phyloP scores from a whole-genome alignment of 2,888 invertebrate species.

The Harmothoe impar region DNA sequence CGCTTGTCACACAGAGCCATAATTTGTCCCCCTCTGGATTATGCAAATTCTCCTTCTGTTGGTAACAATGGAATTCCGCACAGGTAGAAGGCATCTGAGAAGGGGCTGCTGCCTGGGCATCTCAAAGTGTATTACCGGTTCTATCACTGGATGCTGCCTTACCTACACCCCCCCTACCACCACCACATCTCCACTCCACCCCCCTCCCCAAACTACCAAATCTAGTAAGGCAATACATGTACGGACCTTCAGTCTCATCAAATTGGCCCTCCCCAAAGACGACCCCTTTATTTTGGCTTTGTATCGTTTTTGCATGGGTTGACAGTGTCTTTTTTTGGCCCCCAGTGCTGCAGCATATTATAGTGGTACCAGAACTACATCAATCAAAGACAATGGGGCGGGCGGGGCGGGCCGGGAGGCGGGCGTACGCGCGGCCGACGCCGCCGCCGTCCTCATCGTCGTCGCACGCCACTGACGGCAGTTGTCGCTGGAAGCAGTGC shows the following conservation, averaged over 20 bases:
- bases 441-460: background rate
- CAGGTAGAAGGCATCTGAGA: background rate
- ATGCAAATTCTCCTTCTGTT: background rate
- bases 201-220: background rate
- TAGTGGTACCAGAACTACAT: slow-evolving; percentile 33
- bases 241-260: slow-evolving; percentile 2
- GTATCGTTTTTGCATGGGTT: background rate
- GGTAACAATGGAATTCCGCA: slow-evolving; percentile 2
- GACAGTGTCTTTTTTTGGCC: slow-evolving; percentile 39
- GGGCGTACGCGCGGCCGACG: background rate
- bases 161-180: no score
- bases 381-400: slow-evolving; percentile 50
- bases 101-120: background rate
- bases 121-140: background rate
- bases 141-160: background rate
- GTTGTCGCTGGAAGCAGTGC: slow-evolving; percentile 7
- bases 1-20: slow-evolving; percentile 2
- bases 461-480: slow-evolving; percentile 48
- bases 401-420: background rate
- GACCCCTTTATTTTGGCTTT: background rate
- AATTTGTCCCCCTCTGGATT: slow-evolving; percentile 15
- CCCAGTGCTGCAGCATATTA: background rate
- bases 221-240: slow-evolving; percentile 1
- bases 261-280: background rate
- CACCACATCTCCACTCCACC: no score